A percentile compares a stretch with the other conserved stretches of the same genome.
Conservation (phyloP, 1,140 invertebrate genomes). For the Adelges cooleyi region DNA sequence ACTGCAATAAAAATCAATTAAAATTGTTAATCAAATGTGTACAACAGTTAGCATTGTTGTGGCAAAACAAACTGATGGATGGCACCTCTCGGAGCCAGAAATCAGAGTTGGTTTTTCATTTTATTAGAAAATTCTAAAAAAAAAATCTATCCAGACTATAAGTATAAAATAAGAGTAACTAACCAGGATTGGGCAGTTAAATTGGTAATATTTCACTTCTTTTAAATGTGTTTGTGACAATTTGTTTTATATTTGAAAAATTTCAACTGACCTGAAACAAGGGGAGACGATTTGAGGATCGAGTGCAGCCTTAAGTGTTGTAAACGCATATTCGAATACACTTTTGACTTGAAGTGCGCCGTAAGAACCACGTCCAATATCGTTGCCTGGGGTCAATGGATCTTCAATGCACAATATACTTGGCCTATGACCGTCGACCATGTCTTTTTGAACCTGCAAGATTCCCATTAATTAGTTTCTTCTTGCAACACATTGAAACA, state of each 20-base stretch:
- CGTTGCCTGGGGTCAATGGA: conserved; percentile 87
- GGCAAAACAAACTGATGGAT: not conserved
- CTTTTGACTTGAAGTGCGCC: conserved; percentile 72
- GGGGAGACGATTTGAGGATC: conserved; percentile 49
- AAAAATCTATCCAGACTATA: no score
- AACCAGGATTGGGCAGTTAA: no score
- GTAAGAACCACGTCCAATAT: conserved; percentile 94
- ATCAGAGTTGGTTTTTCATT: no score
- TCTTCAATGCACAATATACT: conserved; percentile 94
- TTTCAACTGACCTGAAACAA: conserved; percentile 44
- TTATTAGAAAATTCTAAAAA: conserved; percentile 11
- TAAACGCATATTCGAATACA: conserved; percentile 92
- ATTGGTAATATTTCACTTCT: no score
- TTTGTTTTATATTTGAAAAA: no score
- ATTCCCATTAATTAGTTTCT: not conserved
- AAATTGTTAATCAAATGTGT: conserved; percentile 2
- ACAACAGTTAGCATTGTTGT: not conserved
- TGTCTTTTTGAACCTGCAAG: conserved; percentile 61
- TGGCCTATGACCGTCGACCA: conserved; percentile 85
- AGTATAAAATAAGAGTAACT: no score
- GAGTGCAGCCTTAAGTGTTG: conserved; percentile 68
- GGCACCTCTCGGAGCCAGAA: not conserved
- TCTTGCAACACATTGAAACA: not conserved
- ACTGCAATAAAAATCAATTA: conserved; percentile 41
- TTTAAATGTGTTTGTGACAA: no score